Conservation (phyloP, 2,888 invertebrate genomes). For the Lucinisca nassula region DNA sequence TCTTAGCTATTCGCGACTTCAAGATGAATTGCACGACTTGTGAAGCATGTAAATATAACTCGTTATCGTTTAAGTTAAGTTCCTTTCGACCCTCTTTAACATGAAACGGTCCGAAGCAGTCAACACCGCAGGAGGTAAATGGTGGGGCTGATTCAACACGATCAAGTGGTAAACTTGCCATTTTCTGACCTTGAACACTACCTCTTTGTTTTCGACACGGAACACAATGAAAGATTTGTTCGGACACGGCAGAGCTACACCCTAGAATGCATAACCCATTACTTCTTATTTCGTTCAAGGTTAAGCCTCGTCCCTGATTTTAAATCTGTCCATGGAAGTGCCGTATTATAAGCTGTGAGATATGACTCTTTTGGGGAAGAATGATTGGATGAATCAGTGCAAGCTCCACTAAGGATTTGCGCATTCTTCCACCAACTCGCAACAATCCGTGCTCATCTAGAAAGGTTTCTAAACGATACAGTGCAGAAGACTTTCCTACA, state of each 20-base stretch:
- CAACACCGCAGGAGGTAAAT: conserved; percentile 28
- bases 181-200: conserved; percentile 73
- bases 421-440: conserved; percentile 70
- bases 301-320: conserved; percentile 71
- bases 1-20: conserved; percentile 29
- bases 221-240: conserved; percentile 76
- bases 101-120: conserved; percentile 23
- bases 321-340: conserved; percentile 63
- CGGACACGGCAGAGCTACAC: conserved; percentile 70
- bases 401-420: conserved; percentile 17
- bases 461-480: conserved; percentile 39
- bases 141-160: conserved; percentile 63
- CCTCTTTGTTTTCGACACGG: conserved; percentile 78
- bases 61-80: conserved; percentile 45
- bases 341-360: conserved; percentile 55
- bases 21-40: conserved; percentile 46
- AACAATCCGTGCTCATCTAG: conserved; percentile 61
- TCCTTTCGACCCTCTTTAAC: conserved; percentile 28
- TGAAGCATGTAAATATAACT: conserved; percentile 50
- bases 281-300: conserved; percentile 63
- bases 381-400: conserved; percentile 59
- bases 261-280: conserved; percentile 82
- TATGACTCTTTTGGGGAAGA: conserved; percentile 58
- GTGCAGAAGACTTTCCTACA: background rate
- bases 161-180: conserved; percentile 83